These are phyloP conservation scores for Opisthograptis luteolata DNA, from an alignment of 2,888 invertebrate species.

Conservation along the genomic window DNA sequence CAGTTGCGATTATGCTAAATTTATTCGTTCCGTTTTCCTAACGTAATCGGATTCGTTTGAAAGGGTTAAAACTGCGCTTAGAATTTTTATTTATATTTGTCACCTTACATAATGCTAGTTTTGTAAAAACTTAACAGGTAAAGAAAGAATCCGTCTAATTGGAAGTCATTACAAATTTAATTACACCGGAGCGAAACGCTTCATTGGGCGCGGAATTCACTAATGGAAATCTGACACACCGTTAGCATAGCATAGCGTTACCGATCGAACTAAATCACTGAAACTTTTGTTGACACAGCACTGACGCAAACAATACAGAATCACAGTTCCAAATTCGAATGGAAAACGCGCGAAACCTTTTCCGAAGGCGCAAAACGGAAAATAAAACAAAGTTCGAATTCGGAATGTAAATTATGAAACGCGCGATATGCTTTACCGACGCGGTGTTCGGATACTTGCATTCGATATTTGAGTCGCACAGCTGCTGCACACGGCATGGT, in stretches of 20 bases:
- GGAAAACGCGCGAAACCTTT: constrained; percentile 5
- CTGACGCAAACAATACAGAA: neutral
- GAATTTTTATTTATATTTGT: constrained; percentile 18
- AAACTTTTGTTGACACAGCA: constrained; percentile 1
- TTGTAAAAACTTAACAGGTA: neutral
- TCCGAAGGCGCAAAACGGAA: neutral
- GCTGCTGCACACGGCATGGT: constrained; percentile 76
- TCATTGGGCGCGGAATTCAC: constrained; percentile 18
- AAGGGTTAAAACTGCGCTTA: constrained; percentile 5
- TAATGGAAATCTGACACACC: constrained; percentile 26
- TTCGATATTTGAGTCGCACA: constrained; percentile 65
- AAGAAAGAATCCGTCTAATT: constrained; percentile 10
- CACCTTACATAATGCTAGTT: constrained; percentile 6
- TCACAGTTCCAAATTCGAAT: neutral
- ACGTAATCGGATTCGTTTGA: constrained; percentile 6
- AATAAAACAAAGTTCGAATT: constrained; percentile 2
- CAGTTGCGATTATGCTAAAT: constrained; percentile 29
- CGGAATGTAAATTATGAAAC: neutral
- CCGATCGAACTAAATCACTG: constrained; percentile 11
- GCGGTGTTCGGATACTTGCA: constrained; percentile 69
- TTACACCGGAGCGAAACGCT: constrained; percentile 17
- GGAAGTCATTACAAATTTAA: constrained; percentile 7
- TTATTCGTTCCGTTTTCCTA: constrained; percentile 25
- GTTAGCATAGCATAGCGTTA: constrained; percentile 5
- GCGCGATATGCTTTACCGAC: constrained; percentile 6